Evolutionary conservation across 2,113 vertebrate genomes (phyloP), one percentile per base, ranked within the genome.

Genomic region (Ailuropoda melanoleuca): DNA sequence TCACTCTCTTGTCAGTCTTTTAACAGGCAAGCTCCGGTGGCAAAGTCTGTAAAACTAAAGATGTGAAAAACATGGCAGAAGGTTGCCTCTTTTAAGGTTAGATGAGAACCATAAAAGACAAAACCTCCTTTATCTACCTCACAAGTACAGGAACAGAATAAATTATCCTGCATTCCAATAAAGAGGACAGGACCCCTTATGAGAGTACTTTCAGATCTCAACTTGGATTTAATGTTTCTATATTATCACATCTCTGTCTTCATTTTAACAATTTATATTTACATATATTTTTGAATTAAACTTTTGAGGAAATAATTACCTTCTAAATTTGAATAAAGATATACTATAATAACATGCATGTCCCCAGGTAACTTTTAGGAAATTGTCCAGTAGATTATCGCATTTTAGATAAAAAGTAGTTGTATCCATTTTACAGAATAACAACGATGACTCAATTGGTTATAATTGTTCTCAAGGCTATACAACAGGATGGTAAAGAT

Each of bases 191-290:
- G 46, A 53, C 4, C 1, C 34, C 21, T 48, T 88, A 66, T n/a
- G 23, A 93, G 21, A 91, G 3, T 75, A 91, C 58, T 82, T 75
- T 92, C 89, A 92, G 12, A 58, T 81, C 29, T 93, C 37, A 78
- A 31, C 4, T 31, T 64, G 66, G 26, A 78, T 83, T 83, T 89
- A 64, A 50, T 89, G n/a, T 93, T 93, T 96, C 19, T 94, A n/a
- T 90, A 58, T 15, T 50, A 78, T 60, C 43, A 74, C 17, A 37
- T 58, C 68, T 80, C n/a, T 78, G 5, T 82, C 12, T 95, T 91
- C 53, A 78, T 64, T 95, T 91, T 95, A 92, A 83, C 15, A 88
- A 31, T 66, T n/a, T 83, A 7, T 97, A 85, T 95, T 85, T 88
- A 55, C 37, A 83, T 88, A 31, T 50, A 82, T 0, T 26, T 89